A percentile compares a stretch with the other conserved stretches of the same genome.
These are phyloP conservation scores for Chiloscyllium plagiosum DNA, from an alignment of 2,113 vertebrate species.

Conservation along the genomic window DNA sequence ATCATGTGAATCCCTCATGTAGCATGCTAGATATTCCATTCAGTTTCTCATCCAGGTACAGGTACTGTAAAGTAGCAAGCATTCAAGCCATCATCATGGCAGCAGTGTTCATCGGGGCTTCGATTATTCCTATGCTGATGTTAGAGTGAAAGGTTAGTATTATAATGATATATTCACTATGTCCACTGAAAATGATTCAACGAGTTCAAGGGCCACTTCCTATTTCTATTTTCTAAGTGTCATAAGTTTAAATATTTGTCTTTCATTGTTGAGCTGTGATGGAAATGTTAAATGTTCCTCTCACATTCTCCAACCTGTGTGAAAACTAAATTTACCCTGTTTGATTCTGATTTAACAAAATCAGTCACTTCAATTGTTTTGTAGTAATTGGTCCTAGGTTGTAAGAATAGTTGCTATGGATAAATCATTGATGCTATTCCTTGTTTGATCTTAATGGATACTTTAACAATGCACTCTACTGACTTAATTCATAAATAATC, in stretches of 20 bases:
- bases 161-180: background rate
- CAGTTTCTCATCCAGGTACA: too few species aligned
- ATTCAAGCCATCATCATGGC: too few species aligned
- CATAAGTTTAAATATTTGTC: background rate
- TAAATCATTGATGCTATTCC: background rate
- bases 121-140: background rate
- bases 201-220: background rate
- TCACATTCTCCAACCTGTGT: background rate
- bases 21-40: too few species aligned
- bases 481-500: background rate
- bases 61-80: too few species aligned
- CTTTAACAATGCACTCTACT: background rate
- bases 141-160: background rate
- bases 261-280: background rate
- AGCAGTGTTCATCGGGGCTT: background rate
- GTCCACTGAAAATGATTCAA: background rate
- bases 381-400: background rate
- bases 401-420: background rate
- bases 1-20: too few species aligned
- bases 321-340: background rate
- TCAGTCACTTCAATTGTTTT: background rate
- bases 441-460: background rate
- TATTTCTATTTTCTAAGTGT: background rate
- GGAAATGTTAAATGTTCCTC: background rate
- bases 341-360: background rate